Percentiles rank a stretch among this genome's conserved stretches.
These are phyloP conservation scores for Vombatus ursinus DNA, from an alignment of 2,113 vertebrate species.

Conservation along the genomic window DNA sequence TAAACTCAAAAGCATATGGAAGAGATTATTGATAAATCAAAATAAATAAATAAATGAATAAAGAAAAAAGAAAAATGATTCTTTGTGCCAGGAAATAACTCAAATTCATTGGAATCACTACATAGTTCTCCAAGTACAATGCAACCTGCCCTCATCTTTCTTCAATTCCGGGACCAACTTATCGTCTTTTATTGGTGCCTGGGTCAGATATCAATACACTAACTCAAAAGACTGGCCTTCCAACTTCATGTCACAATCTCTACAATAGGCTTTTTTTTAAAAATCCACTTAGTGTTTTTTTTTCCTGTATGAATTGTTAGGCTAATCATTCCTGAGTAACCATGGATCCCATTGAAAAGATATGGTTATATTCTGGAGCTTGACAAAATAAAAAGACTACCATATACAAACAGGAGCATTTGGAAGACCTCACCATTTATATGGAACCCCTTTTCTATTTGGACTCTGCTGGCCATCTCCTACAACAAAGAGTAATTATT, in stretches of 20 bases:
- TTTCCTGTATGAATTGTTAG: neutral
- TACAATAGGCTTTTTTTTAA: neutral
- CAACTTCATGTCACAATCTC: neutral
- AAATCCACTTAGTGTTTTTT: neutral
- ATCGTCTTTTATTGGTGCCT: neutral
- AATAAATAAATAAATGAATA: too few species aligned
- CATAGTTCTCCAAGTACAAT: neutral
- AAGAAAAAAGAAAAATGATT: neutral
- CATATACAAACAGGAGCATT: neutral
- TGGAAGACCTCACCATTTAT: neutral
- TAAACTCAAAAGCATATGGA: too few species aligned
- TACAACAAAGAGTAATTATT: neutral
- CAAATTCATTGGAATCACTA: neutral
- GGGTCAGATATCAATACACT: neutral
- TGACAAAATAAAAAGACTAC: neutral
- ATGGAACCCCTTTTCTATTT: neutral
- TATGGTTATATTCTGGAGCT: neutral
- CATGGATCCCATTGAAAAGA: neutral
- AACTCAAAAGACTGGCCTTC: neutral
- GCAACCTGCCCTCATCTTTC: neutral
- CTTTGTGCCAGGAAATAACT: neutral
- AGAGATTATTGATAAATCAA: too few species aligned
- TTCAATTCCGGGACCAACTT: neutral
- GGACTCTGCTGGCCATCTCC: neutral
- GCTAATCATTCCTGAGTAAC: neutral